Evolutionary conservation across 2,797 vertebrate species (phyloP), one percentile per base, ranked within the genome.

Genomic region (Choloepus didactylus): DNA sequence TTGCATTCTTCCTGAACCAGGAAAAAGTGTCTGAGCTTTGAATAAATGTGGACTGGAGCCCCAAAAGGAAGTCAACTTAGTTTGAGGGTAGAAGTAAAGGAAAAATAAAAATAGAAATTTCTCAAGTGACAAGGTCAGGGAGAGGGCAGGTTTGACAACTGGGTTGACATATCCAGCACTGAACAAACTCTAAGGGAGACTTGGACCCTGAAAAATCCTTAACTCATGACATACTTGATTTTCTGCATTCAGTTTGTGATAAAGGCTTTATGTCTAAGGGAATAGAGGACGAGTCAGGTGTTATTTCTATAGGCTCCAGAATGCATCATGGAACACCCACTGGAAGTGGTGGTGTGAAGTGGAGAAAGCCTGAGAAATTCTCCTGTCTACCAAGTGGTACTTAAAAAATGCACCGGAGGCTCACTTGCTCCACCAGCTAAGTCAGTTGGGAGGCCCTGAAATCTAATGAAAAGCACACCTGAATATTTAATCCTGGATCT

Each of bases 331-430:
- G 82, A 64, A 82, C 66, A 90, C 72, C 87, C 60, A 76, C 67
- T 38, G 67, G 56, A 11, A 12, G 84, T 41, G 41, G n/a, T 2
- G 15, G 35, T 75, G 66, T 86, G 87, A 96, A 95, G 54, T 12
- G 10, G 64, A 66, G 84, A 59, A 88, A 84, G 82, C 80, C 72
- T 7, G 46, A 89, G 38, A 93, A 79, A 85, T 82, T 95, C 77
- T 77, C 11, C 0, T 9, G 3, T 91, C 60, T 87, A 31, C 0
- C 0, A 4, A 56, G 3, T 21, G 31, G 15, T 51, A 35, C 29
- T 56, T 51, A n/a, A 41, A 70, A 93, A 86, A 62, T 10, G 16
- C 9, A 10, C 1, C 0, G 10, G 29, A 83, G 79, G n/a, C 66
- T 72, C 51, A 12, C 38, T 83, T 0, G 0, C 23, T 86, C 8